A percentile compares a stretch with the other conserved stretches of the same genome.
Conservation (phyloP, 1,140 invertebrate genomes). For the Neodiprion fabricii region DNA sequence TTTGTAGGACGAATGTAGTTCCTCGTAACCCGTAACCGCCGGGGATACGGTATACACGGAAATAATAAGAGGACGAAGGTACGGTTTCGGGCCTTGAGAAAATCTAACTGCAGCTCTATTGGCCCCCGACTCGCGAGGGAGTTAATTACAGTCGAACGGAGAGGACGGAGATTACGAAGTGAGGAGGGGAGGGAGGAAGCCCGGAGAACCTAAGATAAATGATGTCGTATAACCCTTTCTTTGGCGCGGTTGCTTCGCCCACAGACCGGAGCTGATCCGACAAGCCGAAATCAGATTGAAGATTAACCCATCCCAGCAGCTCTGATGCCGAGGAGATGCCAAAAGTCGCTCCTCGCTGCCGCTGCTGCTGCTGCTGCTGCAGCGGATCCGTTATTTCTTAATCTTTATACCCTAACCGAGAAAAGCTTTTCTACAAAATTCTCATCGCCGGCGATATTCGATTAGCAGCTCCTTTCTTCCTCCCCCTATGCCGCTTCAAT, state of each 20-base stretch:
- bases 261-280: background rate
- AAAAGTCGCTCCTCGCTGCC: no score
- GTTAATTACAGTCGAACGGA: constrained; percentile 38
- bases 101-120: constrained; percentile 21
- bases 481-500: background rate
- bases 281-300: constrained; percentile 1
- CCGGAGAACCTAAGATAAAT: constrained; percentile 23
- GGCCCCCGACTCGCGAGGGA: constrained; percentile 20
- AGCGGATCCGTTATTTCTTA: no score
- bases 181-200: background rate
- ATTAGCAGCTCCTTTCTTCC: no score
- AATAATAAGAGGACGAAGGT: no score
- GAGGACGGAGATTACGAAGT: constrained; percentile 7
- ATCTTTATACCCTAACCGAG: no score
- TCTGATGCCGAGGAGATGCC: no score
- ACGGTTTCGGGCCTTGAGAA: background rate
- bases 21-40: no score
- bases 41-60: no score
- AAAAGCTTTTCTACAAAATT: no score
- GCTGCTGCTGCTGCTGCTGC: no score
- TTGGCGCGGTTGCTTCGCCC: constrained; percentile 5
- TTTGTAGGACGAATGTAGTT: background rate
- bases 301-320: background rate
- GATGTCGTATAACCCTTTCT: constrained; percentile 14
- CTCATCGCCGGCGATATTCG: no score